Evolutionary conservation across 2,113 vertebrate genomes (phyloP), one percentile per base, ranked within the genome.

Genomic region (Gambusia holbrooki): DNA sequence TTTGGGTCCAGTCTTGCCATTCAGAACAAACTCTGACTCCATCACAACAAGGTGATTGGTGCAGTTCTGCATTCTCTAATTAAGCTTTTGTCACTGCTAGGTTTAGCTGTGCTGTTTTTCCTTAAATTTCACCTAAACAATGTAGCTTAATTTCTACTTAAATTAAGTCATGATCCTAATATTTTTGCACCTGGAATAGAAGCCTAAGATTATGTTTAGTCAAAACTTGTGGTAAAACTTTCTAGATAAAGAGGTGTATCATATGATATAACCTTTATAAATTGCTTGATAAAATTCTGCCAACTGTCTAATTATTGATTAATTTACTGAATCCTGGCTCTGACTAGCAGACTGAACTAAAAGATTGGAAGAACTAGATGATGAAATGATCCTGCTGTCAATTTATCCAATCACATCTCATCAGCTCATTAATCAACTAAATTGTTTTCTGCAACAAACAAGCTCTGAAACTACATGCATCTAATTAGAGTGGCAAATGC

Each of bases 401-500:
- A 82, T 87, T 87, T 74, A 81, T 75, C 84, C 83, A 83, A 87
- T 88, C 81, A 81, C 9, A 27, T 74, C 81, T 79, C 83, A 79
- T 88, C 71, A 82, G 67, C 74, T 58, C 73, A 80, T 88, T 81
- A 88, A 84, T 86, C 72, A 73, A 28, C 78, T 72, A 51, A 83
- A 90, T 89, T 80, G 79, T 82, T 76, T 69, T 77, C 81, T 42
- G 87, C 84, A 79, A 28, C 78, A 85, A 88, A 87, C 79, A 80
- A 54, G 54, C 74, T 79, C 81, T 7, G 66, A 80, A 83, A 82
- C 76, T 73, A 64, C 71, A 10, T 68, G 51, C 71, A 71, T 85
- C 79, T 81, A 87, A 92, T 90, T 82, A 86, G 74, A 71, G 73
- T 58, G 68, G 77, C 78, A 84, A 87, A 87, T 78, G 67, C 82